These are phyloP conservation scores for Meleagris gallopavo DNA, from an alignment of 2,113 vertebrate genomes.

Conservation along the genomic window DNA sequence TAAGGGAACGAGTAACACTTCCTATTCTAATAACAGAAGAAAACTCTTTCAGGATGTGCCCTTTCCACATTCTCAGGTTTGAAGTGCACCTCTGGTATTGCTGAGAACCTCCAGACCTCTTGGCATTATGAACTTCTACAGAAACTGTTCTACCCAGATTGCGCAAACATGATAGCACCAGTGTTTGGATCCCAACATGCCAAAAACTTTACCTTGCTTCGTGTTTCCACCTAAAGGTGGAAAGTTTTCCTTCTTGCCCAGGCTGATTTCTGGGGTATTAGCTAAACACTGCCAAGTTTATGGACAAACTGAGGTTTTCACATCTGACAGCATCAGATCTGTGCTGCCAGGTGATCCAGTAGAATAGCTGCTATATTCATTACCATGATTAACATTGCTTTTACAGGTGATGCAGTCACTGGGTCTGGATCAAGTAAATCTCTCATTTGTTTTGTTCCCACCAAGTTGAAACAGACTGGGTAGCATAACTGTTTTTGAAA, in stretches of 20 bases:
- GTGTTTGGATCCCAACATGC: background rate
- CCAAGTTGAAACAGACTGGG: background rate
- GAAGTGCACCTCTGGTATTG: background rate
- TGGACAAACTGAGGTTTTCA: background rate
- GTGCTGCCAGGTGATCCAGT: background rate
- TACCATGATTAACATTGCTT: background rate
- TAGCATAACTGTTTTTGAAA: background rate
- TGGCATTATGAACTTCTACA: background rate
- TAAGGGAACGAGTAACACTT: background rate
- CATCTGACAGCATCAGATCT: background rate
- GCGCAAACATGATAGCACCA: background rate
- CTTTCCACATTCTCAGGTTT: constrained; percentile 1
- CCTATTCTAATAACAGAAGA: background rate
- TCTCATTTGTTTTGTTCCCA: background rate
- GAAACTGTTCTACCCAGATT: background rate
- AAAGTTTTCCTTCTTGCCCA: background rate
- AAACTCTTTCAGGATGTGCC: background rate
- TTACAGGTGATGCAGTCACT: background rate
- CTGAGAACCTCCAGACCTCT: background rate
- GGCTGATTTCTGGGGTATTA: background rate
- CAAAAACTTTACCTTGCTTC: background rate
- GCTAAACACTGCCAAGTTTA: background rate
- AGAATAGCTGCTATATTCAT: background rate
- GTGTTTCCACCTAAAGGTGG: background rate
- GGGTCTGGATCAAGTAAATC: background rate